Percentiles rank a stretch among this genome's conserved stretches.
Conservation (phyloP, 2,113 vertebrate genomes). For the Hippocampus guttulatus region DNA sequence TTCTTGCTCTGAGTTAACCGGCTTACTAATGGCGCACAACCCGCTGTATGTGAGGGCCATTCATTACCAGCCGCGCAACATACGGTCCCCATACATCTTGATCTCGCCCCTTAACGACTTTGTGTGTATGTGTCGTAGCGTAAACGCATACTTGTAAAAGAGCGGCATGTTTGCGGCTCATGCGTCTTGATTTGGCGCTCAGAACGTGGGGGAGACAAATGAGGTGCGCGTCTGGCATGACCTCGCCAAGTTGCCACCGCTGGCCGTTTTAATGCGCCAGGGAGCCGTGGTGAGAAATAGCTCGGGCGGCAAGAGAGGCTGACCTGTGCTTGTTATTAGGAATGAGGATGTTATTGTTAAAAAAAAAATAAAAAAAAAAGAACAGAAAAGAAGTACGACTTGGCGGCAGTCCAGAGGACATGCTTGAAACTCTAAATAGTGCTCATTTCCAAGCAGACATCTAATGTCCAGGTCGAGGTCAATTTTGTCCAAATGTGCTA, state of each 20-base stretch:
- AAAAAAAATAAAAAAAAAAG: neutral
- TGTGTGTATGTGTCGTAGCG: neutral
- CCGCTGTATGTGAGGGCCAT: slow-evolving; percentile 29
- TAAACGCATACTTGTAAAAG: neutral
- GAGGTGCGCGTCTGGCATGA: slow-evolving; percentile 62
- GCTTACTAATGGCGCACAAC: slow-evolving; percentile 47
- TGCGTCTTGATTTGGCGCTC: slow-evolving; percentile 59
- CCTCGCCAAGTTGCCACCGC: slow-evolving; percentile 55
- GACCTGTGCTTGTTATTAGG: slow-evolving; percentile 55
- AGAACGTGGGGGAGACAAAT: slow-evolving; percentile 63
- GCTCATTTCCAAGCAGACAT: neutral
- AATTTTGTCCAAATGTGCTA: neutral
- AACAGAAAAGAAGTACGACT: slow-evolving; percentile 3
- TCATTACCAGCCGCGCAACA: slow-evolving; percentile 41
- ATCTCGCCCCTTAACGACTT: slow-evolving; percentile 24
- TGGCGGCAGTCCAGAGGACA: slow-evolving; percentile 57
- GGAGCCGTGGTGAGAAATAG: slow-evolving; percentile 57
- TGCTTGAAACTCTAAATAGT: neutral
- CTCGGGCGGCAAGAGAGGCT: slow-evolving; percentile 33
- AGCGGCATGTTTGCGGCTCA: slow-evolving; percentile 17
- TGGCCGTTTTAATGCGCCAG: slow-evolving; percentile 62
- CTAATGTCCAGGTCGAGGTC: neutral
- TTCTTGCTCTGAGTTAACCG: slow-evolving; percentile 33
- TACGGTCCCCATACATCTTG: slow-evolving; percentile 46
- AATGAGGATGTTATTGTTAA: slow-evolving; percentile 49